A percentile compares a stretch with the other conserved stretches of the same genome.
phyloP scores from a whole-genome alignment of 2,888 invertebrate genomes.

The Sthenelais limicola region DNA sequence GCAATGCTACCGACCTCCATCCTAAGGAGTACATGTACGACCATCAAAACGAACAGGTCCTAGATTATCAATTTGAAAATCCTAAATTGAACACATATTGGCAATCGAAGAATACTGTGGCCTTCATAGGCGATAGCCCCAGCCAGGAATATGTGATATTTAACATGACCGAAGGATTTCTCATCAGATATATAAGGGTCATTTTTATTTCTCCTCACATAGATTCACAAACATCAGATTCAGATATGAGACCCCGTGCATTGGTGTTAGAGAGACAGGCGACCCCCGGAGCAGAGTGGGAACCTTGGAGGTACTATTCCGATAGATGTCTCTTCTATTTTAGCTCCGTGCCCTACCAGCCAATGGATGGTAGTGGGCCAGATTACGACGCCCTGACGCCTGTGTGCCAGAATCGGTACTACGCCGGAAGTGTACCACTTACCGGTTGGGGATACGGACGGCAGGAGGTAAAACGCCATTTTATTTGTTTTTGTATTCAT shows the following conservation, averaged over 20 bases:
- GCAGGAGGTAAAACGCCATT: conserved; percentile 43
- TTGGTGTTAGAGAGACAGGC: conserved; percentile 48
- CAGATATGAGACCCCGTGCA: conserved; percentile 51
- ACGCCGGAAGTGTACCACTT: conserved; percentile 37
- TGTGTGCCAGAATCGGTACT: conserved; percentile 46
- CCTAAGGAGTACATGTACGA: conserved; percentile 40
- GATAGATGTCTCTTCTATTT: conserved; percentile 44
- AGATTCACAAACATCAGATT: neutral
- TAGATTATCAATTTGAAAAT: conserved; percentile 37
- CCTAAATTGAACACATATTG: conserved; percentile 49
- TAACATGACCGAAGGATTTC: conserved; percentile 48
- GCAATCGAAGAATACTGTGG: conserved; percentile 49
- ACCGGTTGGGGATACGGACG: conserved; percentile 44
- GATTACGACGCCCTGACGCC: conserved; percentile 19
- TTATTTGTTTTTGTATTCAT: neutral
- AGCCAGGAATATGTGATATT: conserved; percentile 41
- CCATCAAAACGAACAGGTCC: conserved; percentile 25
- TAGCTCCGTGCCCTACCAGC: conserved; percentile 32
- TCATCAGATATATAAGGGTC: conserved; percentile 45
- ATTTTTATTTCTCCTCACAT: conserved; percentile 49
- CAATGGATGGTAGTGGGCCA: conserved; percentile 43
- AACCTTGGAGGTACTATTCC: conserved; percentile 47
- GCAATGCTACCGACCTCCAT: conserved; percentile 39
- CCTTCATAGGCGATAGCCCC: conserved; percentile 11
- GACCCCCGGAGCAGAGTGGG: conserved; percentile 39